Conservation (phyloP, 2,888 invertebrate species). For the Erebia palarica region DNA sequence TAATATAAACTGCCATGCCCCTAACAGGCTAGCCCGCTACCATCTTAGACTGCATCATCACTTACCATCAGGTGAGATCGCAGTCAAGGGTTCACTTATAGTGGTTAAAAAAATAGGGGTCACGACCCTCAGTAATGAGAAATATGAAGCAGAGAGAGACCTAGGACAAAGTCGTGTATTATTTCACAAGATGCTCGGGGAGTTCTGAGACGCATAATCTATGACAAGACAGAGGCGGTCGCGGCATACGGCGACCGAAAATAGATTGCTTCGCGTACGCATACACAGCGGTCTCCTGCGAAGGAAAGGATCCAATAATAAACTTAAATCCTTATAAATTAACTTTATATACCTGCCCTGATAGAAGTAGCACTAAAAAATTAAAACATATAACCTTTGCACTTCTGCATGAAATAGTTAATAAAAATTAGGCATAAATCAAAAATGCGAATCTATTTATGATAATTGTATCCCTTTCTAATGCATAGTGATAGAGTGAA, state of each 20-base stretch:
- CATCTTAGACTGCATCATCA: too few relatives aligned
- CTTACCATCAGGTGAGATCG: too few relatives aligned
- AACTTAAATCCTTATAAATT: slow-evolving; percentile 15
- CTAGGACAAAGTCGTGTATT: background rate
- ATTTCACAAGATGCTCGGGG: background rate
- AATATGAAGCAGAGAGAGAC: too few relatives aligned
- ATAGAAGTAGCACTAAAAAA: background rate
- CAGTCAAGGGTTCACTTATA: too few relatives aligned
- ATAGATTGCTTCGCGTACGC: slow-evolving; percentile 69
- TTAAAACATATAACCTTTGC: background rate
- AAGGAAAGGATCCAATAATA: slow-evolving; percentile 44
- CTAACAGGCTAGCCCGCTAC: too few relatives aligned
- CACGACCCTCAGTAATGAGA: too few relatives aligned
- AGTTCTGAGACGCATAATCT: slow-evolving; percentile 54
- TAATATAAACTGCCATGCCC: too few relatives aligned
- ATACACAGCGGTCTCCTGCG: slow-evolving; percentile 61
- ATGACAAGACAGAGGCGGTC: slow-evolving; percentile 66
- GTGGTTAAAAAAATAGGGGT: too few relatives aligned
- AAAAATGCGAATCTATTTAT: slow-evolving; percentile 20
- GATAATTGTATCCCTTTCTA: slow-evolving; percentile 36
- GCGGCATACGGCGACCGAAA: slow-evolving; percentile 64
- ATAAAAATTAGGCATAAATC: slow-evolving; percentile 2
- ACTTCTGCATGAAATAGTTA: background rate
- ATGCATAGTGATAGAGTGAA: slow-evolving; percentile 41
- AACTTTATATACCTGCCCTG: slow-evolving; percentile 17